Percentiles rank a stretch among this genome's conserved stretches.
phyloP scores from a whole-genome alignment of 2,113 vertebrate genomes.

The Bujurquina vittata region DNA sequence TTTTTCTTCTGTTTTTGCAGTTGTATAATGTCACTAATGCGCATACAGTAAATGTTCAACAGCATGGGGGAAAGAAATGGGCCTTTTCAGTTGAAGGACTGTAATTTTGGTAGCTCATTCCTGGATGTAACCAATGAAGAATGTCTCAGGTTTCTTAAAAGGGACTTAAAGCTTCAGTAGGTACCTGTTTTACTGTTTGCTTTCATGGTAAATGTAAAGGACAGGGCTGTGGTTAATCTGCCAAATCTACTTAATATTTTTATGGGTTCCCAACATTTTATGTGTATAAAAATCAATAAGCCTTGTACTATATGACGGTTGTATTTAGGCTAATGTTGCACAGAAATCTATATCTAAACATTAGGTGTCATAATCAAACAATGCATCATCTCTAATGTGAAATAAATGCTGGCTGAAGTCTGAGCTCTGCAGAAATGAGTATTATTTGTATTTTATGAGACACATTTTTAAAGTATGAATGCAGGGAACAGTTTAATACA shows the following conservation, averaged over 20 bases:
- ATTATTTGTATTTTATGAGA: background rate
- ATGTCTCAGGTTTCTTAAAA: slow-evolving; percentile 31
- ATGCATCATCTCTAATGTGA: slow-evolving; percentile 30
- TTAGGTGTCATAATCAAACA: slow-evolving; percentile 17
- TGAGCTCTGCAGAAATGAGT: background rate
- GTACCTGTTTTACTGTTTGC: slow-evolving; percentile 10
- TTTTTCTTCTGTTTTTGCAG: background rate
- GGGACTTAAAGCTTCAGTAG: slow-evolving; percentile 18
- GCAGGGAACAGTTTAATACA: slow-evolving; percentile 42
- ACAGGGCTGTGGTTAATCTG: background rate
- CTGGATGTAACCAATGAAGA: background rate
- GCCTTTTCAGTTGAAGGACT: background rate
- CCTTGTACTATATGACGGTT: slow-evolving; percentile 3
- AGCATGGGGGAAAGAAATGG: background rate
- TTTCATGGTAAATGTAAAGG: background rate
- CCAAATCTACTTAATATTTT: slow-evolving; percentile 7
- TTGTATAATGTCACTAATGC: background rate
- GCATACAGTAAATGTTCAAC: background rate
- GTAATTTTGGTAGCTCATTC: background rate
- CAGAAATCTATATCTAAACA: slow-evolving; percentile 15
- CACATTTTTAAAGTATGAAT: background rate
- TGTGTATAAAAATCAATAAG: slow-evolving; percentile 6
- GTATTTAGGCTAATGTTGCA: background rate
- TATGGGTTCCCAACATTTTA: background rate
- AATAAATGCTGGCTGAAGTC: slow-evolving; percentile 49